Base-by-base conservation (phyloP, 2,888 invertebrate genomes). In the Sminthurinus aureus region DNA sequence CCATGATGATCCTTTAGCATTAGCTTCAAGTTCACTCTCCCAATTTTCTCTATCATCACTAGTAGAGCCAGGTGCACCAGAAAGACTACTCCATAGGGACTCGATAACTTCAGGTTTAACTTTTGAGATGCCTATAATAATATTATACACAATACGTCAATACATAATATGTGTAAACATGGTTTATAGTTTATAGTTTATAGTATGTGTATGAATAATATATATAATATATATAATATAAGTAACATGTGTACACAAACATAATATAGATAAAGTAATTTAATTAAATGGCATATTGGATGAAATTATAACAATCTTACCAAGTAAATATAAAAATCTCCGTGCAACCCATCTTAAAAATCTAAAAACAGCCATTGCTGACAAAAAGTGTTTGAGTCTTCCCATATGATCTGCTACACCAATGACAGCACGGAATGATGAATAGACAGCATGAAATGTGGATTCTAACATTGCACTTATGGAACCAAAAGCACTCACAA, bases 381-480 rank as follows among this genome's bases (percentile, higher is more conserved):
- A 95, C 93, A 97, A 94, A 87, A 98, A 93, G 89, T 96, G 96
- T 0, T 94, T 94, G 89, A 99, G 94, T 88, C 97, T 94, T 4
- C 94, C 93, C 85, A 99, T 95, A 91, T 98, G 98, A 87, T 99
- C 98, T 11, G 98, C 98, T 0, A 99, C 98, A 84, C 98, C 97
- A 79, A 99, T 71, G 86, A 99, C 96, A 80, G 99, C 98, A 89
- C 96, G 93, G 90, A 98, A 99, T 0, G 98, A 98, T 90, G 96
- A 98, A 24, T 97, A 96, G 89, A 99, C 93, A 3, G 98, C 98
- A 90, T 96, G 96, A 90, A 97, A 98, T 74, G 98, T 98, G 26
- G 98, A 98, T 89, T 98, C 98, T 83, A 99, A 91, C 97, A 99
- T 98, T 93, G 97, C 96, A 2, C 98, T 96, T 2, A 99, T 94